A percentile compares a stretch with the other conserved stretches of the same genome.
Evolutionary conservation across 2,888 invertebrate species (phyloP).

Genomic region (Tetragonula carbonaria): DNA sequence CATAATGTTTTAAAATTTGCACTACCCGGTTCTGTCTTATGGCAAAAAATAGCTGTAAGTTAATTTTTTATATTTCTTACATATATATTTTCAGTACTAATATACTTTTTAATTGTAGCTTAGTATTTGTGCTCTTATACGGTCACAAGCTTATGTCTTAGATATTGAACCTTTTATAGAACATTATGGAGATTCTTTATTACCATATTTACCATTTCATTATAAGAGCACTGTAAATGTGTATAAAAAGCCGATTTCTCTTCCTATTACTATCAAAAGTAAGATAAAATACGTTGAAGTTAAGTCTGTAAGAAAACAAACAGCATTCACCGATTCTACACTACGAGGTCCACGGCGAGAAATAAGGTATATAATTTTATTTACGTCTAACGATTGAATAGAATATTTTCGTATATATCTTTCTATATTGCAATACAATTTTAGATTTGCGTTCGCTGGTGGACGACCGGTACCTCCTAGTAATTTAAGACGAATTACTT

Average conservation of each 20-base stretch:
- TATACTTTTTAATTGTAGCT: conserved; percentile 69
- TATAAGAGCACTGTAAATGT: conserved; percentile 26
- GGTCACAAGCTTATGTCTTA: conserved; percentile 75
- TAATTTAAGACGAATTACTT: conserved; percentile 79
- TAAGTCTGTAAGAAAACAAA: conserved; percentile 72
- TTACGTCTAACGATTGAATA: conserved; percentile 4
- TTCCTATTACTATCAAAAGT: conserved; percentile 80
- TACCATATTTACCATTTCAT: conserved; percentile 76
- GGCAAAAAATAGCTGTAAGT: conserved; percentile 81
- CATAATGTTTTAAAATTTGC: conserved; percentile 76
- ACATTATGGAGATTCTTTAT: conserved; percentile 81
- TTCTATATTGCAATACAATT: conserved; percentile 36
- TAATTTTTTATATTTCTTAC: neutral
- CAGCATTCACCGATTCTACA: conserved; percentile 80
- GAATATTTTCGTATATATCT: neutral
- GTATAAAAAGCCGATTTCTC: conserved; percentile 59
- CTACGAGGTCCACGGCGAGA: conserved; percentile 79
- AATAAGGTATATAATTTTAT: conserved; percentile 75
- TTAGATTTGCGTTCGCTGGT: conserved; percentile 82
- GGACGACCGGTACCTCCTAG: conserved; percentile 81
- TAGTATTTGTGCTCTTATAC: conserved; percentile 78
- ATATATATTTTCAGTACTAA: neutral
- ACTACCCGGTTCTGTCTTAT: conserved; percentile 78
- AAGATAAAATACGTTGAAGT: conserved; percentile 81
- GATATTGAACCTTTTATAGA: conserved; percentile 75